These are phyloP conservation scores for Scomber japonicus DNA, from an alignment of 2,113 vertebrate genomes.

Conservation along the genomic window DNA sequence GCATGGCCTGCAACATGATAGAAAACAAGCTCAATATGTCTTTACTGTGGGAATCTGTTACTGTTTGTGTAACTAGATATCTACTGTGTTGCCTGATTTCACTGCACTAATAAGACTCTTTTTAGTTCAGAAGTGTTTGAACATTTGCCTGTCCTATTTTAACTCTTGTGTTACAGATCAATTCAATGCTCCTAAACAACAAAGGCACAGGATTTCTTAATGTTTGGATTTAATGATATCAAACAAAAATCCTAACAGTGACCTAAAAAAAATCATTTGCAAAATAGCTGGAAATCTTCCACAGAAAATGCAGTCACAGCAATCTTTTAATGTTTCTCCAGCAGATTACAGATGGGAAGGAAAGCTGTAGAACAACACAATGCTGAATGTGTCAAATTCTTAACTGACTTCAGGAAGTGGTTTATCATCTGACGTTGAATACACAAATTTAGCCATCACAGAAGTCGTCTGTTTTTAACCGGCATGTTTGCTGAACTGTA, in stretches of 20 bases:
- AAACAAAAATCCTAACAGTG: slow-evolving; percentile 23
- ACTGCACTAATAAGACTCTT: slow-evolving; percentile 23
- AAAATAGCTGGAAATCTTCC: slow-evolving; percentile 60
- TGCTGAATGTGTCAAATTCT: slow-evolving; percentile 60
- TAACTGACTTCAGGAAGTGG: slow-evolving; percentile 55
- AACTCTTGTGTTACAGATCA: slow-evolving; percentile 35
- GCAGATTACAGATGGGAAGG: slow-evolving; percentile 61
- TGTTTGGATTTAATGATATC: slow-evolving; percentile 43
- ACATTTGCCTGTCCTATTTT: slow-evolving; percentile 56
- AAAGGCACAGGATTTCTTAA: slow-evolving; percentile 32
- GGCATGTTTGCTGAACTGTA: slow-evolving; percentile 8
- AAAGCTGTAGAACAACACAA: slow-evolving; percentile 56
- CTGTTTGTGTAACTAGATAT: slow-evolving; percentile 18
- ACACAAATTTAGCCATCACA: slow-evolving; percentile 23
- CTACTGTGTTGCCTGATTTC: slow-evolving; percentile 9
- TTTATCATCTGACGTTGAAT: slow-evolving; percentile 54
- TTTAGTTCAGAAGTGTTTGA: slow-evolving; percentile 35
- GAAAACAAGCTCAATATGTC: no score
- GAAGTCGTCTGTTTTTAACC: slow-evolving; percentile 7
- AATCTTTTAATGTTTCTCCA: slow-evolving; percentile 64
- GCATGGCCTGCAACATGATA: no score
- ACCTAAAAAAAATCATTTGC: slow-evolving; percentile 43
- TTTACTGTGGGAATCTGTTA: background rate
- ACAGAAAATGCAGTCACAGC: slow-evolving; percentile 58
- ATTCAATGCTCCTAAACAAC: slow-evolving; percentile 36